Evolutionary conservation across 2,888 invertebrate genomes (phyloP).

Genomic region (Agelastica alni): DNA sequence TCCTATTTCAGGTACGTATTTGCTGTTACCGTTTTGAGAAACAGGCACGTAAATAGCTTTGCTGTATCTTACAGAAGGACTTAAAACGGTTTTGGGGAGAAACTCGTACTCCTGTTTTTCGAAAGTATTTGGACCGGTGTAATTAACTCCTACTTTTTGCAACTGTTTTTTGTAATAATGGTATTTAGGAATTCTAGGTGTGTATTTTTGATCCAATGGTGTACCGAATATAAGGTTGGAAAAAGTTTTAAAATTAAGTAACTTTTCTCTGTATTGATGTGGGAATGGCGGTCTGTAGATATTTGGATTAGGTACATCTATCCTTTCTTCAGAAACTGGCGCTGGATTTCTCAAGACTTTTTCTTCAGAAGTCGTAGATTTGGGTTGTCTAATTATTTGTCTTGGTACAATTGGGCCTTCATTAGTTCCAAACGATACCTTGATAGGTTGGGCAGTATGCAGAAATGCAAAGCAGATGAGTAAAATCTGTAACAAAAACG

Average conservation of each 20-base stretch:
- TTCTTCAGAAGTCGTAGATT: conserved; percentile 31
- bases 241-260: conserved; percentile 44
- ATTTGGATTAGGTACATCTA: conserved; percentile 52
- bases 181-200: conserved; percentile 45
- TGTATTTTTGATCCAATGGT: conserved; percentile 51
- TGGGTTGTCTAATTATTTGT: conserved; percentile 40
- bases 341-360: conserved; percentile 45
- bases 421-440: conserved; percentile 55
- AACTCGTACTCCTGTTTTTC: conserved; percentile 51
- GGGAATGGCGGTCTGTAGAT: conserved; percentile 50
- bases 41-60: conserved; percentile 36
- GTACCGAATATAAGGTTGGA: conserved; percentile 51
- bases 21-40: conserved; percentile 20
- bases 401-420: conserved; percentile 53
- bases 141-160: conserved; percentile 46
- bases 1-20: conserved; percentile 53
- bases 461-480: conserved; percentile 43
- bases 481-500: conserved; percentile 47
- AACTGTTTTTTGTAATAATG: conserved; percentile 45
- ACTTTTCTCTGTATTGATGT: conserved; percentile 47
- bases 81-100: conserved; percentile 40
- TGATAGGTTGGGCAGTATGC: conserved; percentile 49
- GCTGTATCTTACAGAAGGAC: conserved; percentile 41
- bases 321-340: conserved; percentile 50
- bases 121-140: conserved; percentile 54